These are phyloP conservation scores for Cantharis lateralis DNA, from an alignment of 2,888 invertebrate species.

Conservation along the genomic window DNA sequence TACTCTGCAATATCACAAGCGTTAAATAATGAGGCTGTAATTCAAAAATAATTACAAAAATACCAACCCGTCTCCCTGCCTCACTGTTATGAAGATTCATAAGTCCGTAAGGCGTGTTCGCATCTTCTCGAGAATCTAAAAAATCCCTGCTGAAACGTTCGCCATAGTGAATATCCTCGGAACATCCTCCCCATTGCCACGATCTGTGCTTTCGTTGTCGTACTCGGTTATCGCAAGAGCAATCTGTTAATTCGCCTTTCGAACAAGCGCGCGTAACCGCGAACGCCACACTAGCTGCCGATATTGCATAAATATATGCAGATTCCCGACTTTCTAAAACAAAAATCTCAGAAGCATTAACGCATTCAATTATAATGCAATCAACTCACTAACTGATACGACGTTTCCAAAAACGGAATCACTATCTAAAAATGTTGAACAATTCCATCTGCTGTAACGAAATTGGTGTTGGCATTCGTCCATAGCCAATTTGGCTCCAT, in stretches of 20 bases:
- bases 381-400: constrained; percentile 76
- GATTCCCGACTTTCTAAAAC: constrained; percentile 84
- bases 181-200: constrained; percentile 95
- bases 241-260: constrained; percentile 83
- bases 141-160: constrained; percentile 86
- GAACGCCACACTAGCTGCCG: constrained; percentile 88
- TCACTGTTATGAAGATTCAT: constrained; percentile 94
- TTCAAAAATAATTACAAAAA: constrained; percentile 3
- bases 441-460: constrained; percentile 86
- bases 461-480: constrained; percentile 92
- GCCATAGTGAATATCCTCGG: constrained; percentile 86
- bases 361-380: constrained; percentile 28
- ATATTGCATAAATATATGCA: constrained; percentile 87
- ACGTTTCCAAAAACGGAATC: constrained; percentile 81
- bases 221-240: constrained; percentile 85
- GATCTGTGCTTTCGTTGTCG: constrained; percentile 70
- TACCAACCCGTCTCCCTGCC: constrained; percentile 81
- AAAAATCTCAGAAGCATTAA: not conserved
- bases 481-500: constrained; percentile 82
- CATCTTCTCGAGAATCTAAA: constrained; percentile 80
- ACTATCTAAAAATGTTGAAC: constrained; percentile 76
- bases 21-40: not conserved
- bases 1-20: constrained; percentile 58
- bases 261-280: constrained; percentile 87
- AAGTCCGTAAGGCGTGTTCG: constrained; percentile 72